Base-by-base conservation (phyloP, 2,888 invertebrate species). In the Mesoligia furuncula region DNA sequence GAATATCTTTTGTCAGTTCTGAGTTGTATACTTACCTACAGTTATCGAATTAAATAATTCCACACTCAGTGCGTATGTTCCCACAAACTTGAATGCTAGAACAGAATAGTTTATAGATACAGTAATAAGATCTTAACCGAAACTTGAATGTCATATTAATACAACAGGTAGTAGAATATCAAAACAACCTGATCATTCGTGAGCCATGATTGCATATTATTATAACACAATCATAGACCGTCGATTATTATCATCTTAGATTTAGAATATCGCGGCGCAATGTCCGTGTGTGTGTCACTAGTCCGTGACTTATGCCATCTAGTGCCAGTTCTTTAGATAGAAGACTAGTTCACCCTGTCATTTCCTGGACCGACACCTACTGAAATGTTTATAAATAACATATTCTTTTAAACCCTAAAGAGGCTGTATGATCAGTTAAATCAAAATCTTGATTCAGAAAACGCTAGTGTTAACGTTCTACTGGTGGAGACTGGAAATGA, bases 131-230 rank as follows among this genome's bases (percentile, higher is more conserved):
- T 80, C 59, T 48, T 6, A 45, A 59, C 24, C 39, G 24, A 80
- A 66, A 66, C 80, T 45, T 36, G 51, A 79, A 62, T 31, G 27
- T 48, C 6, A 71, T 72, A 65, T 80, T 80, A 48, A 51, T 62
- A 80, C 31, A 73, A 80, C 79, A 45, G 27, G 36, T 61, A 61
- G 24, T 66, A 61, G 59, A 31, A 13, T 67, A 62, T 20, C 66
- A 67, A 67, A 79, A 73, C 66, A 79, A 45, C 13, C 36, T 27
- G 54, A 74, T 61, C 45, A 48, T n/a, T 45, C 15, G 17, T 54
- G 62, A 7, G 24, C 31, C 11, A 5, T 36, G 39, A 4, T 48
- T 42, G 51, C n/a, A 31, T 65, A 42, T 31, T 64, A 51, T 31
- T 42, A 20, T 39, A 54, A 31, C 24, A 73, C 42, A 42, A 51